Evolutionary conservation across 2,888 invertebrate genomes (phyloP), one percentile per base, ranked within the genome.

Genomic region (Orthosia gracilis): DNA sequence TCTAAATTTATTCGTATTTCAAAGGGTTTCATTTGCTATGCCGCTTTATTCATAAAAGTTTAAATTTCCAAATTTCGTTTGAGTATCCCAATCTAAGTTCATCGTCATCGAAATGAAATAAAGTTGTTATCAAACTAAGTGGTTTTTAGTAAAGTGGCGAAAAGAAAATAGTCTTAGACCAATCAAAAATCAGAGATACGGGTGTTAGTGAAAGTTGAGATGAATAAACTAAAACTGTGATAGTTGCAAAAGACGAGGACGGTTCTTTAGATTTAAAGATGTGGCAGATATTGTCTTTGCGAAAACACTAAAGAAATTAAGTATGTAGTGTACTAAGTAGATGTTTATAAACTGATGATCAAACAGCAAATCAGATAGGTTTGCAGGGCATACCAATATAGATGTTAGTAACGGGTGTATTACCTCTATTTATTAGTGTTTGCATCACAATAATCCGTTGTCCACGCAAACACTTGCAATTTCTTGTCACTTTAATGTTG

Each of bases 151-250:
- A 50, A 80, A 68, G 54, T 75, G 50, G 40, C 4, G 11, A 9
- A 59, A 64, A 61, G 17, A 57, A 76, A 68, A 61, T 47, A 69
- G 12, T 55, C 26, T 4, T 17, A 15, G 54, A 54, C 13, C 21
- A 21, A 54, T 73, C n/a, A n/a, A 47, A 52, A 69, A 76, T 71
- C 23, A 17, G 52, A 67, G 69, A 72, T 63, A n/a, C n/a, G n/a
- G 61, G 72, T 66, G 57, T 26, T 63, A 23, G 66, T 49, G 23
- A 64, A 70, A 18, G 40, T 49, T 65, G 31, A 26, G 11, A 70
- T 45, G 31, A 66, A 50, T 63, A 50, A 21, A 4, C 13, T 23
- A 9, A 26, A 58, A 50, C 21, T 45, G 26, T 54, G 21, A 62
- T 23, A 49, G 49, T 68, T 66, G 18, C 21, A 57, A 59, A 70